Conservation (phyloP, 2,888 invertebrate genomes). For the Myopa testacea region DNA sequence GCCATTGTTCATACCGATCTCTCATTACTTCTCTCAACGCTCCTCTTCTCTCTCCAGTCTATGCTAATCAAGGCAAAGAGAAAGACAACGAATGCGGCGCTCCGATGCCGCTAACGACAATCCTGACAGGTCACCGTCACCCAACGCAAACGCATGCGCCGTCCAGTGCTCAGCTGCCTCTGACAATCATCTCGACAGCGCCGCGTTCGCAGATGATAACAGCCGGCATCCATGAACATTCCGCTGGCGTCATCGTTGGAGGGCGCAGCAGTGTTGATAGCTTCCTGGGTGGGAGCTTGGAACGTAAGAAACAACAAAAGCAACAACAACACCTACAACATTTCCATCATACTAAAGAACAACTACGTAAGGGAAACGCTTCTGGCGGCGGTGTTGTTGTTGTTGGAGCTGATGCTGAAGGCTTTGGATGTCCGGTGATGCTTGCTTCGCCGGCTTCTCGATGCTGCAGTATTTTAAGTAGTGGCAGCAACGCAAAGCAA, state of each 20-base stretch:
- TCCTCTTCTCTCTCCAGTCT: constrained; percentile 56
- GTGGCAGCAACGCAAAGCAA: constrained; percentile 42
- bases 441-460: constrained; percentile 59
- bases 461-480: constrained; percentile 63
- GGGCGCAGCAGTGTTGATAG: constrained; percentile 53
- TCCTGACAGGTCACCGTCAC: constrained; percentile 8
- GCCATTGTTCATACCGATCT: neutral
- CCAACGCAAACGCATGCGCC: constrained; percentile 47
- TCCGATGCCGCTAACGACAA: constrained; percentile 51
- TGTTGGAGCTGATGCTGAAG: constrained; percentile 31
- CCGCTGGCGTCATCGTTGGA: neutral
- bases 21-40: neutral
- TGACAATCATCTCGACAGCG: constrained; percentile 66
- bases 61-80: constrained; percentile 66
- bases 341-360: constrained; percentile 28
- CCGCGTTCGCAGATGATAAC: constrained; percentile 60
- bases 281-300: constrained; percentile 53
- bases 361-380: constrained; percentile 16
- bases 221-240: constrained; percentile 13
- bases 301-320: constrained; percentile 47
- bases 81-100: constrained; percentile 64
- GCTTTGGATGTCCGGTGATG: constrained; percentile 43
- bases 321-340: constrained; percentile 38
- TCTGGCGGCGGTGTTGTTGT: neutral
- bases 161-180: constrained; percentile 58